These are phyloP conservation scores for Phlogophora meticulosa DNA, from an alignment of 2,888 invertebrate species.

Conservation along the genomic window DNA sequence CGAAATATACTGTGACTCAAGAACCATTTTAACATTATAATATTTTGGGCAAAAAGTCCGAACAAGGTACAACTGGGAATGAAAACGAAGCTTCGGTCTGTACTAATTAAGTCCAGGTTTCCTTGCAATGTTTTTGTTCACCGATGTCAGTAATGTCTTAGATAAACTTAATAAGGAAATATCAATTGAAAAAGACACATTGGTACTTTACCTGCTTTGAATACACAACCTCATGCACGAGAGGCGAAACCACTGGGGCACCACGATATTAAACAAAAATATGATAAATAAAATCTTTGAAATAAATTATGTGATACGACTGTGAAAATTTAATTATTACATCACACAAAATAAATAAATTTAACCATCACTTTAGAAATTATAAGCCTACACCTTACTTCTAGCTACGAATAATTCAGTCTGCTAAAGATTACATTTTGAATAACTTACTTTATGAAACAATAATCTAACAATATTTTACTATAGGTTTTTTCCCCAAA, in stretches of 20 bases:
- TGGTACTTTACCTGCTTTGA: too few species aligned
- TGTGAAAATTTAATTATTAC: slow-evolving; percentile 30
- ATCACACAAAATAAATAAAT: background rate
- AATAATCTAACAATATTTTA: background rate
- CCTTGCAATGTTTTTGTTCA: too few species aligned
- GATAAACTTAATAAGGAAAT: too few species aligned
- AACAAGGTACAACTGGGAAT: background rate
- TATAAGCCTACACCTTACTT: background rate
- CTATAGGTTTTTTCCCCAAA: background rate
- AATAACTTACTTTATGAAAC: background rate
- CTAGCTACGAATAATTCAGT: slow-evolving; percentile 8
- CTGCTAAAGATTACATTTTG: background rate
- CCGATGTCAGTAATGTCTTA: too few species aligned
- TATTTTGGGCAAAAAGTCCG: background rate
- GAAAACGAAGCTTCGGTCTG: too few species aligned
- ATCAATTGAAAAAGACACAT: too few species aligned
- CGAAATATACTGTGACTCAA: background rate
- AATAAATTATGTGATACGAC: slow-evolving; percentile 4
- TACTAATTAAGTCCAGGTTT: too few species aligned
- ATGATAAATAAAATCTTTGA: too few species aligned
- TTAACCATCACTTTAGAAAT: background rate
- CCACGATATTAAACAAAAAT: too few species aligned
- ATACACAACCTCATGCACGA: too few species aligned
- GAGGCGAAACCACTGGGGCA: too few species aligned
- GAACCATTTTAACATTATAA: background rate